These are phyloP conservation scores for Plusia festucae DNA, from an alignment of 2,888 invertebrate genomes.

Conservation along the genomic window DNA sequence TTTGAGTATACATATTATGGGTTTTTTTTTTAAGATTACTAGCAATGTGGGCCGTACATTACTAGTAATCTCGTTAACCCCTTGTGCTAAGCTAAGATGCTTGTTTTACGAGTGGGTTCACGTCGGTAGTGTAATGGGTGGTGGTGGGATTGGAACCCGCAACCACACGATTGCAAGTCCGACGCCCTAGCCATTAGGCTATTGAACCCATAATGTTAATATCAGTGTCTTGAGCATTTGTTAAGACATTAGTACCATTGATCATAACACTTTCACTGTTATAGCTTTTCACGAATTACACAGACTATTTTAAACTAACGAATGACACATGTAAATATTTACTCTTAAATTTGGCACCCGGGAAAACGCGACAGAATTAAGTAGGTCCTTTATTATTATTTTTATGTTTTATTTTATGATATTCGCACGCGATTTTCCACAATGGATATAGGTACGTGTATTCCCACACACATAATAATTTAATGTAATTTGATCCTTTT, in stretches of 20 bases:
- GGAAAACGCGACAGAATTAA: neutral
- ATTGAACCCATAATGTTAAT: neutral
- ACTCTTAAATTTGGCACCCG: neutral
- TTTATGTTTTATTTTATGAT: slow-evolving; percentile 4
- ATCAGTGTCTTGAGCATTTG: neutral
- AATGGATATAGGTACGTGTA: slow-evolving; percentile 20
- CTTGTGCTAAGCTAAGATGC: no score
- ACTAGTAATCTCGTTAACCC: no score
- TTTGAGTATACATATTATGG: no score
- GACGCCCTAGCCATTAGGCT: no score
- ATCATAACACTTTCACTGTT: neutral
- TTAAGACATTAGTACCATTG: neutral
- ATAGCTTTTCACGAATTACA: neutral
- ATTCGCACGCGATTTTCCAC: slow-evolving; percentile 25
- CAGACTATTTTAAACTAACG: neutral
- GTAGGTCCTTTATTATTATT: neutral
- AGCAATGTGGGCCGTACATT: no score
- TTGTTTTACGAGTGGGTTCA: no score
- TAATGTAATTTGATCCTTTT: slow-evolving; percentile 47
- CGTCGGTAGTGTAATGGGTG: no score
- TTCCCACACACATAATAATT: slow-evolving; percentile 45
- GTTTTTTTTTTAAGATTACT: no score
- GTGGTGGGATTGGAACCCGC: no score
- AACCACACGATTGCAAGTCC: no score
- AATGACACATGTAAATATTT: slow-evolving; percentile 3